A percentile compares a stretch with the other conserved stretches of the same genome.
These are phyloP conservation scores for Drosophila pegasa DNA, from an alignment of 2,888 invertebrate species.

Conservation along the genomic window DNA sequence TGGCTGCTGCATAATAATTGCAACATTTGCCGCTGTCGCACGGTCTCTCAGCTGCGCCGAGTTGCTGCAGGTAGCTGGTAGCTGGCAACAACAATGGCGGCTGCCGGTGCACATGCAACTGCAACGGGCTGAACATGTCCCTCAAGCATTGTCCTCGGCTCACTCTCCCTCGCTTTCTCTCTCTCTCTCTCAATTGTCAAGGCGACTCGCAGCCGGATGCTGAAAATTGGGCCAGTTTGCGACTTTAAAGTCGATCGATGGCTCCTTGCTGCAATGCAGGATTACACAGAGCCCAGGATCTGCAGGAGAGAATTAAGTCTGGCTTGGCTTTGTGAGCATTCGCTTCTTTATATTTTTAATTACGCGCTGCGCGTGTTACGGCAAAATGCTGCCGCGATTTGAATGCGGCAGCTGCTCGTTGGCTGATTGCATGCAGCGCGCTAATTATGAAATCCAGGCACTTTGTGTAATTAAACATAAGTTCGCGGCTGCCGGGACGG, in stretches of 20 bases:
- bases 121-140: conserved; percentile 50
- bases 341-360: conserved; percentile 23
- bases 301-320: not conserved
- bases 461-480: conserved; percentile 71
- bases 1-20: conserved; percentile 73
- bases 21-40: conserved; percentile 66
- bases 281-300: not conserved
- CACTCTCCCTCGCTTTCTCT: not conserved
- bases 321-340: conserved; percentile 3
- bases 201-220: conserved; percentile 42
- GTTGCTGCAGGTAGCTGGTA: conserved; percentile 44
- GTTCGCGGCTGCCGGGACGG: conserved; percentile 22
- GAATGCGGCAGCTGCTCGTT: conserved; percentile 43
- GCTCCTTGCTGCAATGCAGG: conserved; percentile 6
- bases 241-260: conserved; percentile 40
- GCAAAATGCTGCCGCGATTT: conserved; percentile 40
- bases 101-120: conserved; percentile 35
- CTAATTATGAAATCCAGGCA: conserved; percentile 65
- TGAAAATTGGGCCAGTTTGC: conserved; percentile 47
- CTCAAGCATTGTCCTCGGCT: conserved; percentile 56
- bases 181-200: conserved; percentile 32
- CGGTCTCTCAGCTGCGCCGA: conserved; percentile 49
- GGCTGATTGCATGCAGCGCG: conserved; percentile 40
- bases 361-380: conserved; percentile 20
- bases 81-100: conserved; percentile 48